These are phyloP conservation scores for Melospiza georgiana DNA, from an alignment of 2,113 vertebrate species.

Conservation along the genomic window DNA sequence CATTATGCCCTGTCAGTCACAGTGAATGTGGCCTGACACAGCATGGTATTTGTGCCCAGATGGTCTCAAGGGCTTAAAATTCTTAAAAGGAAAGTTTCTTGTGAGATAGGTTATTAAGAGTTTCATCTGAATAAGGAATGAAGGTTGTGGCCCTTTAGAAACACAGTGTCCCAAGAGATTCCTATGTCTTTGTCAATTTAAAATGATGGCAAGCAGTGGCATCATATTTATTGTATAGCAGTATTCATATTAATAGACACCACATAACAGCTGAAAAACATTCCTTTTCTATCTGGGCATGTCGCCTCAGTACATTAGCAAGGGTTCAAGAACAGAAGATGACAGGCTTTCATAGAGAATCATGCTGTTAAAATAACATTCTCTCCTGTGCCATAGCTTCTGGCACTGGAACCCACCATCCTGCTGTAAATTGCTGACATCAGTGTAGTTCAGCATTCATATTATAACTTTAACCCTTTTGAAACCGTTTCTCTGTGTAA, in stretches of 20 bases:
- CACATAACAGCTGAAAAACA: slow-evolving; percentile 49
- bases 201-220: slow-evolving; percentile 11
- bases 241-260: slow-evolving; percentile 53
- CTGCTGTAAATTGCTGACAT: slow-evolving; percentile 42
- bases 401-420: slow-evolving; percentile 24
- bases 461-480: slow-evolving; percentile 28
- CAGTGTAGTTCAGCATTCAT: background rate
- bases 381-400: slow-evolving; percentile 28
- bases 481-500: background rate
- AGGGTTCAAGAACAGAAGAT: slow-evolving; percentile 61
- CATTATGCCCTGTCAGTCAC: slow-evolving; percentile 31
- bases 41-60: background rate
- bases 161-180: background rate
- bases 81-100: slow-evolving; percentile 19
- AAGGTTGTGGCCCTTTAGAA: background rate
- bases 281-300: slow-evolving; percentile 42
- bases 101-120: slow-evolving; percentile 4
- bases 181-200: background rate
- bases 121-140: slow-evolving; percentile 6
- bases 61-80: slow-evolving; percentile 32
- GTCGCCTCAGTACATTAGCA: slow-evolving; percentile 56
- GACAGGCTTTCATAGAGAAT: slow-evolving; percentile 65
- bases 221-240: slow-evolving; percentile 13
- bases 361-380: slow-evolving; percentile 41
- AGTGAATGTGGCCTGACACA: slow-evolving; percentile 19